Evolutionary conservation across 2,888 invertebrate genomes (phyloP).

Genomic region (Drosophila helvetica): DNA sequence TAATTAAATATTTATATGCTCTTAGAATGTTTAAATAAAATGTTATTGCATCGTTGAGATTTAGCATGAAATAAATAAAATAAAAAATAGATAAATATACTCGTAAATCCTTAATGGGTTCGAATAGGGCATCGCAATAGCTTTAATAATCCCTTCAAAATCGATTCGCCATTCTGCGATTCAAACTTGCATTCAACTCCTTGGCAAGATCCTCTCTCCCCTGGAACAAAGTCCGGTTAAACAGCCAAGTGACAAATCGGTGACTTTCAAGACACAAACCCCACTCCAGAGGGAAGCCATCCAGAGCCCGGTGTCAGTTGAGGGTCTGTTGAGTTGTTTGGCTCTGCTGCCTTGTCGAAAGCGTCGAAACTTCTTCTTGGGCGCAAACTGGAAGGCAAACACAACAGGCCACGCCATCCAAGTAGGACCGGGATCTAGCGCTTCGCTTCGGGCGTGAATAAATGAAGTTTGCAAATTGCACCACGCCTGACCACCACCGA

Average conservation of each 20-base stretch:
- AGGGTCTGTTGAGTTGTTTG: constrained; percentile 39
- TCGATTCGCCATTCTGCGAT: neutral
- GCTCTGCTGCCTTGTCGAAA: constrained; percentile 69
- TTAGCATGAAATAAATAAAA: neutral
- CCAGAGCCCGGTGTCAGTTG: constrained; percentile 3
- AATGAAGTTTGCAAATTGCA: constrained; percentile 80
- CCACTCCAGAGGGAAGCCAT: neutral
- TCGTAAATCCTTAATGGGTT: no score
- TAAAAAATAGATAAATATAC: neutral
- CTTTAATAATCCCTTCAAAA: neutral
- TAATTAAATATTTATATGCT: no score
- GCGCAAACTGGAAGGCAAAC: constrained; percentile 47
- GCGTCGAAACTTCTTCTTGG: constrained; percentile 63
- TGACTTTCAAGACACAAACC: constrained; percentile 26
- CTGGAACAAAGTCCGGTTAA: constrained; percentile 42
- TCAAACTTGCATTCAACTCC: neutral
- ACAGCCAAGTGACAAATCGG: constrained; percentile 68
- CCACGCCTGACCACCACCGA: constrained; percentile 77
- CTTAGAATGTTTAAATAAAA: no score
- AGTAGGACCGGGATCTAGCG: constrained; percentile 45
- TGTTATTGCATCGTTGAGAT: neutral
- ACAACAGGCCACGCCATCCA: constrained; percentile 50
- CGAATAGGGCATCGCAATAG: neutral
- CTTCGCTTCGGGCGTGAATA: constrained; percentile 76
- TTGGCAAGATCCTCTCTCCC: neutral